Evolutionary conservation across 2,888 invertebrate genomes (phyloP), one percentile per base, ranked within the genome.

Genomic region (Exephanes ischioxanthus): DNA sequence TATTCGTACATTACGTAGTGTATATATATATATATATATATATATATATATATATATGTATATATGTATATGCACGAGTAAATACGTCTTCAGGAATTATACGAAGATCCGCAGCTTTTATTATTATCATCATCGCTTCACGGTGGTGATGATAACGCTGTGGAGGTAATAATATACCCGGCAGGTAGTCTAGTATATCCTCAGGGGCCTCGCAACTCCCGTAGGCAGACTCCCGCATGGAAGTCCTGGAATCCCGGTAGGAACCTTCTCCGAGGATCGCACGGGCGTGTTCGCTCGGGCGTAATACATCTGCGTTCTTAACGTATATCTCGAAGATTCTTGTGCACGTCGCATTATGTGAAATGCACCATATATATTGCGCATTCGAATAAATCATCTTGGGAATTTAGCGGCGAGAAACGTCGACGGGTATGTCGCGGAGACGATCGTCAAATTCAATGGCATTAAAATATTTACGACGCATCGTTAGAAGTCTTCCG

Each of bases 101-200:
- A 72, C 30, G 14, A 11, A 77, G 67, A 73, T 84, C 67, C 76
- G 45, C 48, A 14, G 71, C 66, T 71, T 71, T 76, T 61, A 72
- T 77, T 66, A 80, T 80, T 41, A 41, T 41, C 41, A 58, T 73
- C 58, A 77, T 78, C 26, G 58, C n/a, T 26, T 58, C 55, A 26
- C 53, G 63, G 19, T 26, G 26, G 51, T 63, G 48, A 70, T 45
- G 63, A 19, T 45, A 45, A 67, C 33, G 66, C 51, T 63, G 51
- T 53, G 26, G 22, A 41, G 6, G 51, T 73, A 80, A 84, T 80
- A 76, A 80, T 71, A 76, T 71, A 80, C 71, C 58, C 58, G 51
- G 70, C 48, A 72, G 76, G 75, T 48, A 58, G 70, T 68, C 55
- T 48, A 48, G 26, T 68, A 71, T 30, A 33, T 33, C 45, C n/a